Base-by-base conservation (phyloP, 2,113 vertebrate species). In the Chloropsis cyanopogon region DNA sequence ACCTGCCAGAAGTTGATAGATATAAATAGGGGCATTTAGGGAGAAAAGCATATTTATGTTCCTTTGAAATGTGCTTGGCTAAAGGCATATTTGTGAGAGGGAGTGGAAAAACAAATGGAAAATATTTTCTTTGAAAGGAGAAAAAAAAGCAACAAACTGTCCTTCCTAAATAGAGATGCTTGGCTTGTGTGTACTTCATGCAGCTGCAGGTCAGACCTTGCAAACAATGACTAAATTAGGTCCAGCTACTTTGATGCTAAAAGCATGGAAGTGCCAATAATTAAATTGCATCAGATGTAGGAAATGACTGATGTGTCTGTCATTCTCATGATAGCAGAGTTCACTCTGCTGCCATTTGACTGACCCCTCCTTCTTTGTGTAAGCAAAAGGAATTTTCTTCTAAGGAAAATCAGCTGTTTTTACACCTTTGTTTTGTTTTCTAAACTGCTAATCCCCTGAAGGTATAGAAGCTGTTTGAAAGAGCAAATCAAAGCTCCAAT, bases 101-200 rank as follows among this genome's bases (percentile, higher is more conserved):
- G 96, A 96, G 90, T 96, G 60, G 90, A 95, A 96, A 96, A 95
- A 96, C 69, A 96, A 96, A 93, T 76, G 92, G 82, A 94, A 97
- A 97, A 88, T 94, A 86, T 95, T 95, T 95, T 88, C 90, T 93
- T 92, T 95, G 85, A 94, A 86, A 93, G 44, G 54, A 37, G 11
- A 6, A 56, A 94, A 82, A 94, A 89, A 88, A 31, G 33, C 68
- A 81, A 73, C 56, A 78, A 95, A 81, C 76, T 78, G 68, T 78
- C 82, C 56, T 94, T 95, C 71, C 71, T 90, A 66, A 96, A 68
- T 5, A 93, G 64, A 73, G 76, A 81, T 81, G 77, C 60, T 93
- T 95, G 86, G 68, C 92, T 92, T 44, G 39, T 88, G 80, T 95
- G 80, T 93, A 77, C 41, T 90, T 95, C 92, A 78, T 0, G 0